These are phyloP conservation scores for Dreissena polymorpha DNA, from an alignment of 1,140 invertebrate genomes.

Conservation along the genomic window DNA sequence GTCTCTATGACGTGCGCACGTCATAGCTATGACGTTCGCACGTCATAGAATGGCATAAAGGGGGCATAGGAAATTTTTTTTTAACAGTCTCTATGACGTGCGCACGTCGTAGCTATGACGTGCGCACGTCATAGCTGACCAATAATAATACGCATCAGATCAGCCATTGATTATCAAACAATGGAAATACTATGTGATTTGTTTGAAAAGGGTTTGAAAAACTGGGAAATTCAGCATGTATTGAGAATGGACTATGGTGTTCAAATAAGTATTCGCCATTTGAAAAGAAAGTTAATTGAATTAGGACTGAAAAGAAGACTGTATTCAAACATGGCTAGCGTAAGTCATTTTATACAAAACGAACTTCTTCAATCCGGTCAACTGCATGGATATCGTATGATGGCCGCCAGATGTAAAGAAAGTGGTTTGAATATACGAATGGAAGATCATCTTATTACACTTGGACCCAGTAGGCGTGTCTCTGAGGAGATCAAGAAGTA, in stretches of 20 bases:
- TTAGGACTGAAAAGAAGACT: conserved; percentile 6
- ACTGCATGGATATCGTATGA: conserved; percentile 28
- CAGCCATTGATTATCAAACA: too few relatives aligned
- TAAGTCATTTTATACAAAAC: conserved; percentile 12
- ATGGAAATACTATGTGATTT: too few relatives aligned
- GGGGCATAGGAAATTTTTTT: too few relatives aligned
- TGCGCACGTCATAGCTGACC: too few relatives aligned
- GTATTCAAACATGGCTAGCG: background rate
- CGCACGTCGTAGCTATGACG: too few relatives aligned
- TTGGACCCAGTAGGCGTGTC: conserved; percentile 5
- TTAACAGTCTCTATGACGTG: too few relatives aligned
- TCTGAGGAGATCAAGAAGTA: background rate
- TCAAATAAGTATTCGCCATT: conserved; percentile 4
- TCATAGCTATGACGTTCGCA: too few relatives aligned
- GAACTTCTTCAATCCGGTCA: conserved; percentile 11
- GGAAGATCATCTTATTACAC: conserved; percentile 2
- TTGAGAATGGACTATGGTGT: background rate
- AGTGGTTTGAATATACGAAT: background rate
- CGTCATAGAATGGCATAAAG: too few relatives aligned
- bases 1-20: too few relatives aligned
- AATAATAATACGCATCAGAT: too few relatives aligned
- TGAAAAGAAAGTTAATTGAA: background rate
- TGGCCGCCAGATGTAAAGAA: background rate
- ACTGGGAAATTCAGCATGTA: background rate
- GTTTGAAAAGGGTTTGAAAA: background rate